Evolutionary conservation across 1,140 invertebrate species (phyloP).

Genomic region (Drosophila biarmipes): DNA sequence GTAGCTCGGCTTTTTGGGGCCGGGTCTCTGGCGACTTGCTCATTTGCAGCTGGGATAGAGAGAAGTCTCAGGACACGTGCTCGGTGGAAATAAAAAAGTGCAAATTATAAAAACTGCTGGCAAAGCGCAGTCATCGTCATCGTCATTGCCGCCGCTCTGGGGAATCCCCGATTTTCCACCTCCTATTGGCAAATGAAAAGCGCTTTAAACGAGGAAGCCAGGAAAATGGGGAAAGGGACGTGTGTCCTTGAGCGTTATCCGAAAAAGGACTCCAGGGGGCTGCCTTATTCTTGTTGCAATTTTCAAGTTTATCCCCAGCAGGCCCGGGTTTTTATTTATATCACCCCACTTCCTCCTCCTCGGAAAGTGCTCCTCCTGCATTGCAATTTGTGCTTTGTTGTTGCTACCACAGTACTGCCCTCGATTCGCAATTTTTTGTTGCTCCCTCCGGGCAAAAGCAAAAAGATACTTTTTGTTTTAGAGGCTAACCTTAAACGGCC

Average conservation of each 20-base stretch:
- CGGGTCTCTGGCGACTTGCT: constrained; percentile 61
- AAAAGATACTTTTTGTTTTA: constrained; percentile 21
- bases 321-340: constrained; percentile 8
- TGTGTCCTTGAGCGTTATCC: constrained; percentile 44
- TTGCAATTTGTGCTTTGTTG: constrained; percentile 55
- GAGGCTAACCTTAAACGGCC: constrained; percentile 32
- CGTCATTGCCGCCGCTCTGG: constrained; percentile 41
- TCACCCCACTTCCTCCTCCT: constrained; percentile 11
- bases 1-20: constrained; percentile 33
- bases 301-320: constrained; percentile 53
- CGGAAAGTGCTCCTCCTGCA: constrained; percentile 2
- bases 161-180: constrained; percentile 25
- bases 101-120: constrained; percentile 81
- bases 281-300: constrained; percentile 58
- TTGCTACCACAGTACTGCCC: constrained; percentile 34
- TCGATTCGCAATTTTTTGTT: constrained; percentile 10
- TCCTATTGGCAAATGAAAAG: constrained; percentile 54
- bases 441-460: constrained; percentile 10
- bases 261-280: constrained; percentile 40
- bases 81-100: constrained; percentile 47
- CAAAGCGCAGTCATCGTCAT: constrained; percentile 75
- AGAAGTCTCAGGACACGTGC: constrained; percentile 50
- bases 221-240: constrained; percentile 8
- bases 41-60: constrained; percentile 69
- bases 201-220: constrained; percentile 35